Percentiles rank a stretch among this genome's conserved stretches.
phyloP scores from a whole-genome alignment of 2,113 vertebrate genomes.

The Sporophila hypoxantha region DNA sequence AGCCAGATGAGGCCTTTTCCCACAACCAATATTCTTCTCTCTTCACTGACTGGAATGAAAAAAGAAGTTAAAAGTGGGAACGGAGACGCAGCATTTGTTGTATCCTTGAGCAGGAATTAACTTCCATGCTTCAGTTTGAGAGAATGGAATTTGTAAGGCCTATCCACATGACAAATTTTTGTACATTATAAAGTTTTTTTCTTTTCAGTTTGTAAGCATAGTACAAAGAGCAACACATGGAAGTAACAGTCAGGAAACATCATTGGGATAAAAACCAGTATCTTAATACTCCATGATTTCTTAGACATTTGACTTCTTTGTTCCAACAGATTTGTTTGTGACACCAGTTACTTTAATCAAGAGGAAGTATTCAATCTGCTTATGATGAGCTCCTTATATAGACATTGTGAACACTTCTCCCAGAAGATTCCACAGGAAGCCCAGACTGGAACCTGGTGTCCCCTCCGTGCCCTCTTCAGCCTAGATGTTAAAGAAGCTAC shows the following conservation, averaged over 20 bases:
- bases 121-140: neutral
- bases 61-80: neutral
- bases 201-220: neutral
- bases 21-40: neutral
- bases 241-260: neutral
- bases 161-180: neutral
- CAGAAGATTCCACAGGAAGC: neutral
- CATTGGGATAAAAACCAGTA: neutral
- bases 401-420: neutral
- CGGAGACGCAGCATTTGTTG: neutral
- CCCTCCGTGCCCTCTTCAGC: neutral
- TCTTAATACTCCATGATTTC: neutral
- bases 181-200: too few species aligned
- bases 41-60: neutral
- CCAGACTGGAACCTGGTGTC: neutral
- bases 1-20: neutral
- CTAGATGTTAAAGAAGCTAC: neutral
- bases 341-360: neutral
- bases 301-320: neutral
- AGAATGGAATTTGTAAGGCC: neutral
- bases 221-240: neutral
- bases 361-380: neutral
- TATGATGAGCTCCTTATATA: neutral
- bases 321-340: neutral
- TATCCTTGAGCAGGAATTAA: neutral